Evolutionary conservation across 2,113 vertebrate genomes (phyloP).

Genomic region (Hydrochoerus hydrochaeris): DNA sequence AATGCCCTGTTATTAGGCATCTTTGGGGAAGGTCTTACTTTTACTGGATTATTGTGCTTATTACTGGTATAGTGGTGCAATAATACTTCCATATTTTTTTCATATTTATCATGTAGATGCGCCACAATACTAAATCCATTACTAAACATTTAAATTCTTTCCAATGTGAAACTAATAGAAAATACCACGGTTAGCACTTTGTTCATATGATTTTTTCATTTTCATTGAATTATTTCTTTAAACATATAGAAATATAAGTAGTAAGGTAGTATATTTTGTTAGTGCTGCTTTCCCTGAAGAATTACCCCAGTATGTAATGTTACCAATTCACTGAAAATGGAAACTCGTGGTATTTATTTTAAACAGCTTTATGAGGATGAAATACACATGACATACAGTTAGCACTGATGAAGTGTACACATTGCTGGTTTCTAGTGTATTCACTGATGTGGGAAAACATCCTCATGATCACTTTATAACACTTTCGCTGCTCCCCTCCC

Average conservation of each 20-base stretch:
- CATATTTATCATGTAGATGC: slow-evolving; percentile 1
- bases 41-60: slow-evolving; percentile 7
- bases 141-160: slow-evolving; percentile 34
- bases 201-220: slow-evolving; percentile 4
- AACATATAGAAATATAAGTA: neutral
- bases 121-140: neutral
- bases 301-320: neutral
- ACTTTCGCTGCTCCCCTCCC: neutral
- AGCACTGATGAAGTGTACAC: neutral
- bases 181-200: neutral
- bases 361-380: neutral
- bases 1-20: neutral
- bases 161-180: slow-evolving; percentile 29
- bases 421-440: neutral
- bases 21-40: slow-evolving; percentile 14
- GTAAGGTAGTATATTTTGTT: neutral
- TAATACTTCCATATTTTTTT: slow-evolving; percentile 25
- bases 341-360: neutral
- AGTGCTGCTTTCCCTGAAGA: neutral
- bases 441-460: neutral
- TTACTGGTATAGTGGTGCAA: neutral
- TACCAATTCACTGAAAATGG: neutral
- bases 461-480: neutral
- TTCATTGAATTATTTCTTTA: slow-evolving; percentile 47
- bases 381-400: neutral